Percentiles rank a stretch among this genome's conserved stretches.
Conservation (phyloP, 2,797 vertebrate species). For the Eulemur albifrons region DNA sequence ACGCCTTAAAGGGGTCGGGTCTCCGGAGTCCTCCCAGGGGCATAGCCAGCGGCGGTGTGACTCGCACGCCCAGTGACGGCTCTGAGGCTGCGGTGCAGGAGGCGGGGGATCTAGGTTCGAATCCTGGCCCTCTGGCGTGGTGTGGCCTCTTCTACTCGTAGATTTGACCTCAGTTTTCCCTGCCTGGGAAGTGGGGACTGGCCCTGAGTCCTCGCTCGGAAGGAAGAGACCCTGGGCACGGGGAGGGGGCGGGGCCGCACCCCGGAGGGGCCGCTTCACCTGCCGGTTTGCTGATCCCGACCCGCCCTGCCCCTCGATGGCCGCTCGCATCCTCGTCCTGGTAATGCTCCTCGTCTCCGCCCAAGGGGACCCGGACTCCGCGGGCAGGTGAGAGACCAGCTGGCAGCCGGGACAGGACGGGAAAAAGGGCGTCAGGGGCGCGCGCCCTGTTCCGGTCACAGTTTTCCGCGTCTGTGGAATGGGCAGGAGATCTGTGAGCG, state of each 20-base stretch:
- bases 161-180: background rate
- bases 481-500: background rate
- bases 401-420: background rate
- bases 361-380: background rate
- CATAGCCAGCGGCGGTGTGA: constrained; percentile 9
- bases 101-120: background rate
- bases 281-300: fast-evolving
- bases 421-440: fast-evolving
- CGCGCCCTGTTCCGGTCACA: background rate
- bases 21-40: background rate
- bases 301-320: background rate
- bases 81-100: background rate
- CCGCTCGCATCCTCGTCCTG: background rate
- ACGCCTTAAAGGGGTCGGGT: background rate
- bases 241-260: background rate
- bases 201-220: background rate
- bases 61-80: background rate
- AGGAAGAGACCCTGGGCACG: fast-evolving
- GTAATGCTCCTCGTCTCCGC: background rate
- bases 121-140: background rate
- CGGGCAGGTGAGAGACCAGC: background rate
- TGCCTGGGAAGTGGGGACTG: background rate
- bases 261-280: background rate
- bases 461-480: background rate
- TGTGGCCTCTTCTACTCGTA: background rate